phyloP scores from a whole-genome alignment of 2,888 invertebrate genomes.

The Oscheius sp. region DNA sequence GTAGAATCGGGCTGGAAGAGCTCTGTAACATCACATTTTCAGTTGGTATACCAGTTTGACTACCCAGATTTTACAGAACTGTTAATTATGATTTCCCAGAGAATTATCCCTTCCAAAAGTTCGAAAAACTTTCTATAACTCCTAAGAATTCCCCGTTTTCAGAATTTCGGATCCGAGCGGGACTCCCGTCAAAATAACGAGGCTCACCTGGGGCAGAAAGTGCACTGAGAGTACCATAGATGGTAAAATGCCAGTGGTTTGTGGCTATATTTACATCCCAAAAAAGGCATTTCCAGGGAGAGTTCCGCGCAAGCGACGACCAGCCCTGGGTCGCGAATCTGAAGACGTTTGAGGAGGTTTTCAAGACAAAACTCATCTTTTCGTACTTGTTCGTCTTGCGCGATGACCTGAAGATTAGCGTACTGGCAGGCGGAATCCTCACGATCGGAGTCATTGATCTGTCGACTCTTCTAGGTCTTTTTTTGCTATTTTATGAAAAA shows the following conservation, averaged over 20 bases:
- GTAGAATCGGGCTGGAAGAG: no score
- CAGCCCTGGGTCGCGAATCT: not conserved
- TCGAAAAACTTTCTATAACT: not conserved
- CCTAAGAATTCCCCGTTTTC: not conserved
- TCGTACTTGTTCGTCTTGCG: constrained; percentile 14
- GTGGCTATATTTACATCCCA: not conserved
- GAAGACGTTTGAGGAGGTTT: constrained; percentile 15
- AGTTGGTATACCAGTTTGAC: no score
- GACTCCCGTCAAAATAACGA: not conserved
- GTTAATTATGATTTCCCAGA: no score
- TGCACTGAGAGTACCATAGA: not conserved
- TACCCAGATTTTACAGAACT: no score
- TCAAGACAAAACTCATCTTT: not conserved
- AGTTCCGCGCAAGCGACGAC: not conserved
- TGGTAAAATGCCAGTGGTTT: not conserved
- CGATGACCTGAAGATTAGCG: constrained; percentile 23
- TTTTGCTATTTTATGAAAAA: not conserved
- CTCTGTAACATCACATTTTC: no score
- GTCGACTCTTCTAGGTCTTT: not conserved
- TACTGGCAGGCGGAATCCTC: constrained; percentile 29
- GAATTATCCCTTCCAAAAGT: no score
- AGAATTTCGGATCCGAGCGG: not conserved
- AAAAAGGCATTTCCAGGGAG: not conserved
- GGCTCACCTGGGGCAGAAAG: not conserved
- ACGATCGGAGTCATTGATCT: constrained; percentile 22